Evolutionary conservation across 2,113 vertebrate genomes (phyloP), one percentile per base, ranked within the genome.

Genomic region (Smithornis capensis): DNA sequence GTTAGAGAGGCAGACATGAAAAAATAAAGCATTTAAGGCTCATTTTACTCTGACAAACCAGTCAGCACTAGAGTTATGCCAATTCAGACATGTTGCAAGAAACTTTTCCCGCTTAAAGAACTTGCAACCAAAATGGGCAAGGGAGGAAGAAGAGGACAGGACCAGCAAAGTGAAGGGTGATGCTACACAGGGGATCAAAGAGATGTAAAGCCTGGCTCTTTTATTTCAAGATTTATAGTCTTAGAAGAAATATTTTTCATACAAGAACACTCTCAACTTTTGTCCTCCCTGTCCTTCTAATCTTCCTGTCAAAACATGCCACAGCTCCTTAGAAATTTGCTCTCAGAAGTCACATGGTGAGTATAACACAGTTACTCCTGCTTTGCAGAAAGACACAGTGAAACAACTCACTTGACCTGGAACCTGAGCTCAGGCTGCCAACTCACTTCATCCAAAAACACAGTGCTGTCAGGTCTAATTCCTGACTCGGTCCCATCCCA

Each of bases 381-480:
- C 59, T 85, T 42, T 76, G 21, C 47, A 50, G 56, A 55, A 82
- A 35, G 50, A 44, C 12, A 22, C 25, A 59, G 9, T 2, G 1
- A 68, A 59, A 57, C 2, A 1, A 16, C 27, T 83, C 4, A 23
- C 38, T 31, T 6, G 1, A 5, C 6, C 14, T 35, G 27, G 12
- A 87, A 38, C 50, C 2, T 1, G 5, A 82, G 29, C 25, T 79
- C 67, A 40, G 57, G 23, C 16, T 38, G n/a, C 12, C 33, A 47
- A 49, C 4, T 2, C 28, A 3, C 29, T 64, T 44, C 24, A 44
- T 19, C 16, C 27, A 5, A 45, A 62, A 70, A 1, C 0, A 1
- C 50, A 8, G 10, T 2, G 1, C 45, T 69, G 14, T 21, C 29
- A 29, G 25, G 12, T 28, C 16, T 4, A 4, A 12, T 31, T 53